Evolutionary conservation across 2,888 invertebrate species (phyloP), one percentile per base, ranked within the genome.

Genomic region (Phoronis australis): DNA sequence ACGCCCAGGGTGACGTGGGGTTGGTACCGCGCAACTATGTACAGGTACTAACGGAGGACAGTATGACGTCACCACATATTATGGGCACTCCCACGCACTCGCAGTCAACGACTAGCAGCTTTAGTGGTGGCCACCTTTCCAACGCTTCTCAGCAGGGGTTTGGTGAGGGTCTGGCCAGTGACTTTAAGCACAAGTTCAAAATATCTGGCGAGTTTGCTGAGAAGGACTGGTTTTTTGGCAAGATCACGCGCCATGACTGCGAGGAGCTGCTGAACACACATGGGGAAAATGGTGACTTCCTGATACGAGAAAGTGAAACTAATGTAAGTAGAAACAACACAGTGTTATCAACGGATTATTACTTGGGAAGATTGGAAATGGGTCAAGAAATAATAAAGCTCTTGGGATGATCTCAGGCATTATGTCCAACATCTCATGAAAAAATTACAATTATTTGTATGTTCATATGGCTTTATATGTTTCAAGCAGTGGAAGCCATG

Each of bases 241-340:
- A 87, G 76, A 90, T 99, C 73, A 88, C 95, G 42, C 85, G 99
- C 69, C 88, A 89, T 66, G 93, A 96, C 79, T 96, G 96, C 82
- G 97, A 99, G 81, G 86, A 87, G 67, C 83, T 97, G 76, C 85
- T 99, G 75, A 92, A 91, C 81, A 88, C 90, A 76, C 88, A 90
- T 77, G 99, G 94, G 20, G 88, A 90, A 73, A 93, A 97, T 79
- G 99, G 99, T 12, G 97, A 99, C 81, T 99, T 94, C 82, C 86
- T 99, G 73, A 94, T 99, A 70, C 82, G 99, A 65, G 97, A 97
- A 81, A 95, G 94, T 76, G 99, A 99, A 83, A 96, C 97, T 68
- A 97, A 96, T 81, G 97, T 96, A 79, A 87, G 88, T 83, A 26
- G 26, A 18, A n/a, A n/a, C n/a, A n/a, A n/a, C n/a, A n/a, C n/a